Base-by-base conservation (phyloP, 1,140 invertebrate genomes). In the Orussus abietinus region DNA sequence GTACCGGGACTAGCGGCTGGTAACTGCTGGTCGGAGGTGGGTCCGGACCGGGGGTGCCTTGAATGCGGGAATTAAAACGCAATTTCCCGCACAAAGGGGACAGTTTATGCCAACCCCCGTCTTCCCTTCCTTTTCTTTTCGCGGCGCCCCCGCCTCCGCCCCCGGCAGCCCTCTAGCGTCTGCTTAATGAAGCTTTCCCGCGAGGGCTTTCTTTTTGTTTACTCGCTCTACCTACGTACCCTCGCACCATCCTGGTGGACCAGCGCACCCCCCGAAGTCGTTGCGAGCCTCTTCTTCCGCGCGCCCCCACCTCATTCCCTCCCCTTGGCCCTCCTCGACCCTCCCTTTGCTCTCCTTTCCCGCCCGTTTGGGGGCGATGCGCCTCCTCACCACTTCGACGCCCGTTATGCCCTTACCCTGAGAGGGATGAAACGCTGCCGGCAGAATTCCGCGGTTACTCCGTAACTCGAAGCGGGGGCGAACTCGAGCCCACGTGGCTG, bases 41-140 rank as follows among this genome's bases (percentile, higher is more conserved):
- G 17, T 37, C 39, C 17, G 42, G 38, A 45, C 38, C 48, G 18
- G 38, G 37, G 43, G 40, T 18, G 48, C 45, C 53, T n/a, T 69
- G 66, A 72, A 72, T 68, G 62, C 64, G 55, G 51, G 67, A 72
- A 72, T 72, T 72, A 72, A 72, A 72, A 72, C 68, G 69, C 69
- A 71, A 72, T 72, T 72, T 69, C 55, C 60, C 55, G 47, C 55
- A 69, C 68, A 72, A 72, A 71, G 68, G 59, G 57, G 64, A 66
- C 62, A 69, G 69, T 71, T 72, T 69, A 67, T 64, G 64, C 63
- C 51, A 50, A 55, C 45, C 56, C 56, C 55, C 47, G 45, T 44
- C 28, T 13, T 17, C 17, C 6, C 13, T 36, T 19, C 14, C 20
- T 12, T 34, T 21, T 29, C 31, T 26, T 45, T 38, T 32, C 33